phyloP scores from a whole-genome alignment of 2,113 vertebrate genomes.

The Zapus hudsonius region DNA sequence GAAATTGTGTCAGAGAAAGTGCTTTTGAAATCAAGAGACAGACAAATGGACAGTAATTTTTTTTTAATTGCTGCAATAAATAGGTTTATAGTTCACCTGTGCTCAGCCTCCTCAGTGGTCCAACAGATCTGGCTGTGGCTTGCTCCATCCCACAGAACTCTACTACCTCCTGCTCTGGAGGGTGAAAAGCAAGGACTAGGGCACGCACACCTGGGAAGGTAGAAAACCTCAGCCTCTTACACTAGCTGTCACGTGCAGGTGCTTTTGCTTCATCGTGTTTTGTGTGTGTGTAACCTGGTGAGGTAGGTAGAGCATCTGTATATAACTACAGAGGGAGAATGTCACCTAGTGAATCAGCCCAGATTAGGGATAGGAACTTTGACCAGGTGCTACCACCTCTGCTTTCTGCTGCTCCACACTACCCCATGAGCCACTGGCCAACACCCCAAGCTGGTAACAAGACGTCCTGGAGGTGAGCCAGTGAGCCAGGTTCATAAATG shows the following conservation, averaged over 20 bases:
- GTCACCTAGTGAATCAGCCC: not conserved
- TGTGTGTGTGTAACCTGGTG: not conserved
- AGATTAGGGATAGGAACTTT: not conserved
- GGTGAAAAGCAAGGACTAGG: not conserved
- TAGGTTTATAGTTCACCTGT: constrained; percentile 20
- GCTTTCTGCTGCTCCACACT: not conserved
- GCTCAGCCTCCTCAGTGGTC: not conserved
- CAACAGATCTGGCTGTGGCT: not conserved
- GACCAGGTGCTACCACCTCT: not conserved
- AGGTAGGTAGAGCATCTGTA: constrained; percentile 6
- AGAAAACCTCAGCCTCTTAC: not conserved
- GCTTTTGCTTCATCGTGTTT: constrained; percentile 20
- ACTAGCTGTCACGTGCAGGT: not conserved
- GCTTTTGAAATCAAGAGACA: constrained; percentile 9
- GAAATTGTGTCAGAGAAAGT: constrained; percentile 19
- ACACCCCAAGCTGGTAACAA: not conserved
- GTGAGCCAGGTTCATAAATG: not conserved
- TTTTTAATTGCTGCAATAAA: constrained; percentile 49
- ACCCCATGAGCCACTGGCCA: not conserved
- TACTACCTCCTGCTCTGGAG: not conserved
- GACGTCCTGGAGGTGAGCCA: not conserved
- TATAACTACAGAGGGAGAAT: not conserved
- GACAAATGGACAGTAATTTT: not conserved
- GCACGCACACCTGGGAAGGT: not conserved
- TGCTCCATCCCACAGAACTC: not conserved